Base-by-base conservation (phyloP, 2,888 invertebrate species). In the Diloba caeruleocephala region DNA sequence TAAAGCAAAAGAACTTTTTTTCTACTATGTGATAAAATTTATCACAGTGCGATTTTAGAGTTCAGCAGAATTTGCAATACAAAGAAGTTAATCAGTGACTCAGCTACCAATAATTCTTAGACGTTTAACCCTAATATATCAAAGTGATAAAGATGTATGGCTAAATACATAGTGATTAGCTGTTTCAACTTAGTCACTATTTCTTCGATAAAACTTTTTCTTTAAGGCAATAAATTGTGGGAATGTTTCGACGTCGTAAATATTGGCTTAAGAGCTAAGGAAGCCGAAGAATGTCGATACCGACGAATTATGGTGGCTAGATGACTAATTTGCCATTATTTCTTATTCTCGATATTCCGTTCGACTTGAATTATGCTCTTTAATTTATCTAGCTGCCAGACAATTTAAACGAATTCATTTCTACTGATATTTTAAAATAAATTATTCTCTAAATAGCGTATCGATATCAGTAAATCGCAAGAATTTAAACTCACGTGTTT, bases 61-160 rank as follows among this genome's bases (percentile, higher is more conserved):
- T 29, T 41, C 15, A 29, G 29, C 10, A 36, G 28, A 42, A 49
- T 7, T 5, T 3, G 19, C 10, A 19, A 28, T 17, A 8, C 9
- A 41, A 29, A 41, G 28, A 17, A 15, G 14, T 33, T 9, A 15
- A 33, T 38, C 41, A 34, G 10, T 41, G 43, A 37, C 8, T 50
- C 31, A 31, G 12, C 25, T 3, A 10, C n/a, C 21, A 9, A 9
- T 15, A 31, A 31, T 31, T 31, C 31, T 15, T 31, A 0, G 14
- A 2, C 5, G 12, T 23, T 21, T 21, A 34, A 48, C 51, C 44
- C 17, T 39, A 39, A 67, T 67, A 52, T 13, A 58, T 58, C 49
- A 53, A 31, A 58, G 15, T 25, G 39, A 8, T 36, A 29, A 0
- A 48, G 23, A 36, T 58, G 42, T 39, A 55, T 58, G 10, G 34